A percentile compares a stretch with the other conserved stretches of the same genome.
These are phyloP conservation scores for Lamellibrachia luymesi DNA, from an alignment of 1,140 invertebrate species.

Conservation along the genomic window DNA sequence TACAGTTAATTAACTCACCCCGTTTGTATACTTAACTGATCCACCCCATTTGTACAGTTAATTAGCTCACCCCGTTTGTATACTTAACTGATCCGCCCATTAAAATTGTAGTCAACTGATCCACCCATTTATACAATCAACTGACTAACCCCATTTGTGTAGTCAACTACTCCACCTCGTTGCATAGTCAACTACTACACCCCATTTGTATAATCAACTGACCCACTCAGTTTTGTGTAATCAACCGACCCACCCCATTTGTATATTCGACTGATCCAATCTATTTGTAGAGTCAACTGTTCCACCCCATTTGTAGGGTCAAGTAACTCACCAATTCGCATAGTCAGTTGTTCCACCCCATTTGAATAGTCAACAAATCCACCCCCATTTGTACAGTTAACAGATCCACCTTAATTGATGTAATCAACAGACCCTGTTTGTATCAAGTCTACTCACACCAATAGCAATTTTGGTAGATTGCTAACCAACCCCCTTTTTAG, in stretches of 20 bases:
- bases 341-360: background rate
- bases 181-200: background rate
- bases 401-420: background rate
- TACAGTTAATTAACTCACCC: background rate
- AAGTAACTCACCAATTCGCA: background rate
- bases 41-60: background rate
- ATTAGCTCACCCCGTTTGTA: background rate
- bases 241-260: background rate
- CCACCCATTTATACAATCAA: background rate
- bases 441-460: background rate
- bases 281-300: no score
- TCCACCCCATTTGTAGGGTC: no score
- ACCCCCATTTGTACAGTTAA: background rate
- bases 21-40: background rate
- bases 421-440: background rate
- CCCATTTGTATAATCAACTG: background rate
- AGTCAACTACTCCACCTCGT: no score
- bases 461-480: background rate
- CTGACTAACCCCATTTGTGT: background rate
- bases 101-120: no score
- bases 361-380: background rate
- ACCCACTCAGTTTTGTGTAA: background rate
- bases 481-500: background rate
- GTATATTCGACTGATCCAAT: background rate
- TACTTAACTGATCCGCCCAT: background rate